Evolutionary conservation across 2,113 vertebrate species (phyloP), one percentile per base, ranked within the genome.

Genomic region (Hemicordylus capensis): DNA sequence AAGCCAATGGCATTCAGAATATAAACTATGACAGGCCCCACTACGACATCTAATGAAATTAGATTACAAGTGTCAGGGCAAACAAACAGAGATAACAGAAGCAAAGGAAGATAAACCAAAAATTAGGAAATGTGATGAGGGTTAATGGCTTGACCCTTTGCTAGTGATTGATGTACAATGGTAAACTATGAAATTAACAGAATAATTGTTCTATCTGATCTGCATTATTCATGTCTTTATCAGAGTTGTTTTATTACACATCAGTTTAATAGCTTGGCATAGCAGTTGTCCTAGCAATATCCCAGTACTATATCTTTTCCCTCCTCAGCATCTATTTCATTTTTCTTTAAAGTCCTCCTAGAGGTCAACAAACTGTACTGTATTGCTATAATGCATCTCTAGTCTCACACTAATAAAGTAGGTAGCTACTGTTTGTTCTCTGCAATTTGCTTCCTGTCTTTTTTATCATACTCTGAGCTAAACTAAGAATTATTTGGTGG

Each of bases 401-500:
- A 80, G 19, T 2, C 54, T 67, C 1, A 86, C 11, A 56, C 12
- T 84, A n/a, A 28, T 8, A 81, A 61, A 6, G 0, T 34, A 59
- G 19, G 42, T 58, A 88, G 15, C 37, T 58, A 81, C 28, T 31
- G 20, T 70, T 63, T 37, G 42, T 44, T 80, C 3, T 77, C 58
- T 70, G 76, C 67, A 80, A 81, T 79, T 79, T 89, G 86, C 48
- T 81, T 51, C 42, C 80, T 77, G 42, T 26, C 12, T 10, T 72
- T 15, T 83, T 87, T 54, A 87, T 56, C 54, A 88, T 56, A n/a
- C 51, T 88, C n/a, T 70, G 83, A 1, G 70, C 69, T 31, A 75
- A 92, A 90, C 64, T n/a, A 31, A 59, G 79, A 70, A 85, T 74
- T 31, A 67, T 58, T 76, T 66, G 59, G 84, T 5, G 56, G n/a